Evolutionary conservation across 2,113 vertebrate species (phyloP).

Genomic region (Gnathonemus echidnorhynchus): DNA sequence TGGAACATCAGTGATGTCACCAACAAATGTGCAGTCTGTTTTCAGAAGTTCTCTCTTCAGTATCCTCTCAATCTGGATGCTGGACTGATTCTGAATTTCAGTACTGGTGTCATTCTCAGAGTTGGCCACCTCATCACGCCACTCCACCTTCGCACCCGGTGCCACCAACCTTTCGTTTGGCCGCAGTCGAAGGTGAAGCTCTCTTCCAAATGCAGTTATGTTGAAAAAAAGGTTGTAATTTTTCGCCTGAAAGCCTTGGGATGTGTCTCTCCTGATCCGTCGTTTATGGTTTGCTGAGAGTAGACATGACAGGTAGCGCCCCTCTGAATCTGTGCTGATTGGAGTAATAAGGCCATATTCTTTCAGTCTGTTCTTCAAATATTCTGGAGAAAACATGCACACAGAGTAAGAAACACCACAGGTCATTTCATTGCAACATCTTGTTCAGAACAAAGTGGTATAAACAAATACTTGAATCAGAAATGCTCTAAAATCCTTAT

Average conservation of each 20-base stretch:
- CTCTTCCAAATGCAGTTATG: constrained; percentile 80
- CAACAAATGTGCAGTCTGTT: constrained; percentile 85
- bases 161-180: constrained; percentile 77
- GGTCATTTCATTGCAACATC: not conserved
- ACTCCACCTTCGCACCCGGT: constrained; percentile 80
- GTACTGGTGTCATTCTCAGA: constrained; percentile 15
- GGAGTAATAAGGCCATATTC: constrained; percentile 84
- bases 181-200: constrained; percentile 81
- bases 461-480: not conserved
- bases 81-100: not conserved
- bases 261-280: constrained; percentile 65
- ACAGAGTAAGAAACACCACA: not conserved
- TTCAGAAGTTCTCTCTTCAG: constrained; percentile 75
- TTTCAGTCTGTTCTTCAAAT: constrained; percentile 52
- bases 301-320: constrained; percentile 77
- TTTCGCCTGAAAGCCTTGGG: constrained; percentile 33
- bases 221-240: constrained; percentile 76
- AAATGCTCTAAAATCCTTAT: not conserved
- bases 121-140: constrained; percentile 62
- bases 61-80: constrained; percentile 39
- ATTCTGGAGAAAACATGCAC: constrained; percentile 49
- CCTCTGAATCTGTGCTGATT: constrained; percentile 76
- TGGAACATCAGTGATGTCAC: constrained; percentile 81
- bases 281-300: constrained; percentile 78
- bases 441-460: not conserved